Evolutionary conservation across 2,797 vertebrate genomes (phyloP).

Genomic region (Anas bahamensis): DNA sequence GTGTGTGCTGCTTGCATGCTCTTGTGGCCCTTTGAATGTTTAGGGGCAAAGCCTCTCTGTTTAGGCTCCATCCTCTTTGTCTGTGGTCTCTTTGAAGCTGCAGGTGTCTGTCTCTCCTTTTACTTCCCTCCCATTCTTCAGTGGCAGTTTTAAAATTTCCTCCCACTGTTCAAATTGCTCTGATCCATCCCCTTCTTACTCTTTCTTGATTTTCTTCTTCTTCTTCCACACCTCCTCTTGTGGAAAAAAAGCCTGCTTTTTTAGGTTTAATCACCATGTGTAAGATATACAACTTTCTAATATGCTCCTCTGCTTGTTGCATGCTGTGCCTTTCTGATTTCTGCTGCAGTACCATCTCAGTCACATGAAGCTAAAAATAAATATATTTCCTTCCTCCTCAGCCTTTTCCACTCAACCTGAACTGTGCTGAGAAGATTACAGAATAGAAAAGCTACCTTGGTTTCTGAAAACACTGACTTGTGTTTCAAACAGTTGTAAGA

Average conservation of each 20-base stretch:
- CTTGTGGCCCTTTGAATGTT: not conserved
- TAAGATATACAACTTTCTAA: not conserved
- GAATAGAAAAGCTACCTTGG: not conserved
- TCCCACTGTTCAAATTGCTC: not conserved
- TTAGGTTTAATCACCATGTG: not conserved
- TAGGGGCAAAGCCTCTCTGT: not conserved
- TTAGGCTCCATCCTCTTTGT: not conserved
- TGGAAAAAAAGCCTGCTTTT: not conserved
- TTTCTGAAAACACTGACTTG: not conserved
- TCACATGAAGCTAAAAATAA: constrained; percentile 37
- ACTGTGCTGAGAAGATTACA: not conserved
- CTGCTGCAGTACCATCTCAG: not conserved
- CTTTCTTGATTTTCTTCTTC: not conserved
- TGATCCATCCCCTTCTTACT: not conserved
- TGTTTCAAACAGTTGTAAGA: not conserved
- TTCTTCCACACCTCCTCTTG: not conserved
- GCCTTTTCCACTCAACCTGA: constrained; percentile 8
- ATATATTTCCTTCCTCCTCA: not conserved
- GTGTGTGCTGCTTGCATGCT: not conserved
- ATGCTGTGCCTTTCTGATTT: not conserved
- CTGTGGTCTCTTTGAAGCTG: not conserved
- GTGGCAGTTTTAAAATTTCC: not conserved
- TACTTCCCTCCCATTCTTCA: not conserved
- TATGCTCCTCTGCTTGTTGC: not conserved
- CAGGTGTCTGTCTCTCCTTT: not conserved